Evolutionary conservation across 2,888 invertebrate genomes (phyloP).

Genomic region (Microdon myrmicae): DNA sequence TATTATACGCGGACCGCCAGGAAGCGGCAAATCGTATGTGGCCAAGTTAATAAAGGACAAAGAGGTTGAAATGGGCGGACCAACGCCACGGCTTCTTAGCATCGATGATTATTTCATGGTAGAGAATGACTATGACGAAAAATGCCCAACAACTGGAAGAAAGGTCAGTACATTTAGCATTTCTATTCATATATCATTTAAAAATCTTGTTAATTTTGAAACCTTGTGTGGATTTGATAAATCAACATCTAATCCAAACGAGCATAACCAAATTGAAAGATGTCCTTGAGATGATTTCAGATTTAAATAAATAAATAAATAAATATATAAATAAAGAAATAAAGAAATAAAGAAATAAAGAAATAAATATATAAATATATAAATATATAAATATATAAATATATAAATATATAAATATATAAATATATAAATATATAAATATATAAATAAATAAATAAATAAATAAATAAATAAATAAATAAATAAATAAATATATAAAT

Average conservation of each 20-base stretch:
- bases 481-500: no score
- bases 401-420: no score
- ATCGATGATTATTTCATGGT: constrained; percentile 96
- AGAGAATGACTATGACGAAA: constrained; percentile 78
- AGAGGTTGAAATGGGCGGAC: constrained; percentile 85
- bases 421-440: no score
- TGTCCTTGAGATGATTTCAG: no score
- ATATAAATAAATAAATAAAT: no score
- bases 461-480: no score
- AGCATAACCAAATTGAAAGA: constrained; percentile 1
- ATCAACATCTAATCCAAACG: not conserved
- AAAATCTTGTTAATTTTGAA: not conserved
- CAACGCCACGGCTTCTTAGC: constrained; percentile 90
- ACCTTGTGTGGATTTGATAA: not conserved
- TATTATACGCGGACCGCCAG: constrained; percentile 91
- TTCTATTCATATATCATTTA: no score
- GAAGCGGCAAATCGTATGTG: constrained; percentile 92
- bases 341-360: no score
- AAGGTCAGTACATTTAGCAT: constrained; percentile 56
- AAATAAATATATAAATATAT: no score
- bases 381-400: no score
- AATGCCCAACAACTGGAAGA: constrained; percentile 64
- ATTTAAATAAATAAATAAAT: no score
- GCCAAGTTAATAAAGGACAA: constrained; percentile 87
- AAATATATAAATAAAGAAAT: no score